A percentile compares a stretch with the other conserved stretches of the same genome.
phyloP scores from a whole-genome alignment of 2,888 invertebrate species.

The Rhaphigaster nebulosa region DNA sequence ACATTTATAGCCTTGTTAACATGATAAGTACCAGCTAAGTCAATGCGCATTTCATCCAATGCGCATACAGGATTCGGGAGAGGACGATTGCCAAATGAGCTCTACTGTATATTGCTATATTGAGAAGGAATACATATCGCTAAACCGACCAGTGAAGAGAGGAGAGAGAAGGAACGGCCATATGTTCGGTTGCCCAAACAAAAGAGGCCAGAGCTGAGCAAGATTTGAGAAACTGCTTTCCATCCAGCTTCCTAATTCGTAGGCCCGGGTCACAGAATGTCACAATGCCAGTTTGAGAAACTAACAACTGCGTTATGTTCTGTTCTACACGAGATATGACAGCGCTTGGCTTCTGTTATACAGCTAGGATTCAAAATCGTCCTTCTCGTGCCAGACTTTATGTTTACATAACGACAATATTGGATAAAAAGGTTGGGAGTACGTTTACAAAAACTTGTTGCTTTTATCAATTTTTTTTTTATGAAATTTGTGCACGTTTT shows the following conservation, averaged over 20 bases:
- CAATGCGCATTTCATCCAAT: neutral
- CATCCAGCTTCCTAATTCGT: conserved; percentile 32
- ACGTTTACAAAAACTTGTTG: no score
- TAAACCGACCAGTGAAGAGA: no score
- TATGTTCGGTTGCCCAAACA: conserved; percentile 7
- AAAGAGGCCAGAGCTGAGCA: conserved; percentile 19
- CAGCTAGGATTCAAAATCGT: neutral
- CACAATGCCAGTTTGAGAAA: neutral
- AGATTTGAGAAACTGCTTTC: conserved; percentile 26
- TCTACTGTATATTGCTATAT: no score
- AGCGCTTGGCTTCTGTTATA: neutral
- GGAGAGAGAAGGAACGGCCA: neutral
- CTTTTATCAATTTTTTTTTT: no score
- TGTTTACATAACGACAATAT: no score
- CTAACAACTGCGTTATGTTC: neutral
- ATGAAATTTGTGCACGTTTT: no score
- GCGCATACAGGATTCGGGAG: neutral
- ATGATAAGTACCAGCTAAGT: neutral
- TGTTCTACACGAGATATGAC: neutral
- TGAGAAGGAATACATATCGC: no score
- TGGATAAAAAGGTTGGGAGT: no score
- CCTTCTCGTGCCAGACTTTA: no score
- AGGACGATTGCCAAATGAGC: neutral
- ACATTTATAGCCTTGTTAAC: neutral
- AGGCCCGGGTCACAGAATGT: neutral